Evolutionary conservation across 2,797 vertebrate genomes (phyloP), one percentile per base, ranked within the genome.

Genomic region (Typhlichthys subterraneus): DNA sequence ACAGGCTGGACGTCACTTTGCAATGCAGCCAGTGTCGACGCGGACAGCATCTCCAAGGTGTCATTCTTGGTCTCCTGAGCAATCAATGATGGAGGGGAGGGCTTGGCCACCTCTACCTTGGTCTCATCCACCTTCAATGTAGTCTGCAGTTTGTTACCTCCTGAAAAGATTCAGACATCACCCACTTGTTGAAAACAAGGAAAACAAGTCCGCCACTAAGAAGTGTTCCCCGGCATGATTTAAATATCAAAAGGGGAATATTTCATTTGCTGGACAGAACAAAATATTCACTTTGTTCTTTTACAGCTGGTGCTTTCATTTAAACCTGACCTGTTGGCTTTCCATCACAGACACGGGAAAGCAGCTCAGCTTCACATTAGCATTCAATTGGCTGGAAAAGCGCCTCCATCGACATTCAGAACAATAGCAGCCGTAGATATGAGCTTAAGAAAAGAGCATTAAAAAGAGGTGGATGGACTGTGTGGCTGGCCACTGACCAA

Each of bases 1-100:
- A 99, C 97, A 13, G 97, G 97, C 61, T 98, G 97, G 31, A 99
- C 97, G 14, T 99, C 97, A 61, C 93, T 99, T 85, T 98, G 97
- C 72, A 99, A 89, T 10, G 94, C 95, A 63, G 95, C 95, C 66
- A 99, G 93, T 54, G 96, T 86, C 0, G 95, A 93, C 0, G 95
- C 81, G 38, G 95, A 94, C 65, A 97, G 86, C 17, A 95, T 80
- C 49, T 98, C 96, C 8, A 91, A 70, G 2, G 87, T 45, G 0
- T 94, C 92, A 0, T 42, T 66, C 67, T 93, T 93, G 7, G 61
- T 3, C 23, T 93, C 92, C 19, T 69, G 83, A 45, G 67, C 10
- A 8, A 62, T 66, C 45, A 77, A 51, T 1, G 83, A 75, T 1
- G 83, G 57, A 0, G 63, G 57, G 0, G 59, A 54, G 0, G 86